Conservation (phyloP, 2,888 invertebrate genomes). For the Drosophila prostipennis region DNA sequence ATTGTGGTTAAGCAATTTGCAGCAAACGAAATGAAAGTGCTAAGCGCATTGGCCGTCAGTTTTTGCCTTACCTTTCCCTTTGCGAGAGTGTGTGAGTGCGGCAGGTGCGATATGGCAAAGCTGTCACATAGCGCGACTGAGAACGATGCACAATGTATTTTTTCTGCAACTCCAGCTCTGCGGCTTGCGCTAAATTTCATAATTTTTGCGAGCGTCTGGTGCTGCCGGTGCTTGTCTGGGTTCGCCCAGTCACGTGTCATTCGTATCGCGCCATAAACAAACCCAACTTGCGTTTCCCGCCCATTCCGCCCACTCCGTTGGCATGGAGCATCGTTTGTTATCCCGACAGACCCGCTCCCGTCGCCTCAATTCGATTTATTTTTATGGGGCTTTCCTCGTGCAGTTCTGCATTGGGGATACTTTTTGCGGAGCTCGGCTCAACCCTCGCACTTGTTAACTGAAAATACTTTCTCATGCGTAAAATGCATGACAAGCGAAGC, state of each 20-base stretch:
- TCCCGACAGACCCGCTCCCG: slow-evolving; percentile 18
- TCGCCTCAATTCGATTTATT: slow-evolving; percentile 74
- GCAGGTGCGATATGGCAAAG: slow-evolving; percentile 74
- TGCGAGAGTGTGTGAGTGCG: slow-evolving; percentile 48
- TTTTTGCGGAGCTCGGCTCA: slow-evolving; percentile 28
- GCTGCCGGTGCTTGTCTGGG: slow-evolving; percentile 42
- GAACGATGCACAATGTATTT: slow-evolving; percentile 19
- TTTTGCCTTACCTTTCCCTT: slow-evolving; percentile 10
- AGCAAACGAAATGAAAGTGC: slow-evolving; percentile 74
- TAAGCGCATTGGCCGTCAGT: slow-evolving; percentile 72
- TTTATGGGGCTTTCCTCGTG: slow-evolving; percentile 67
- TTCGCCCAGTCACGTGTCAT: slow-evolving; percentile 73
- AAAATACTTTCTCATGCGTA: slow-evolving; percentile 78
- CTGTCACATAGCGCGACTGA: slow-evolving; percentile 44
- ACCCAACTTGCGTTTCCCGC: slow-evolving; percentile 30
- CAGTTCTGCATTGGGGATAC: slow-evolving; percentile 59
- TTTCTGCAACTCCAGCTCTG: slow-evolving; percentile 43
- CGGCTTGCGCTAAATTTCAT: slow-evolving; percentile 78
- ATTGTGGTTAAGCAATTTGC: slow-evolving; percentile 78
- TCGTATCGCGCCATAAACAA: slow-evolving; percentile 76
- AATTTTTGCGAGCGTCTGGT: slow-evolving; percentile 56
- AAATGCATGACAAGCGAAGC: slow-evolving; percentile 73
- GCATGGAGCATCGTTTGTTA: slow-evolving; percentile 71
- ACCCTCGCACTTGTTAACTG: slow-evolving; percentile 69
- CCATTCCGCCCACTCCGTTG: slow-evolving; percentile 47